phyloP scores from a whole-genome alignment of 2,113 vertebrate genomes.

The Abramis brama region DNA sequence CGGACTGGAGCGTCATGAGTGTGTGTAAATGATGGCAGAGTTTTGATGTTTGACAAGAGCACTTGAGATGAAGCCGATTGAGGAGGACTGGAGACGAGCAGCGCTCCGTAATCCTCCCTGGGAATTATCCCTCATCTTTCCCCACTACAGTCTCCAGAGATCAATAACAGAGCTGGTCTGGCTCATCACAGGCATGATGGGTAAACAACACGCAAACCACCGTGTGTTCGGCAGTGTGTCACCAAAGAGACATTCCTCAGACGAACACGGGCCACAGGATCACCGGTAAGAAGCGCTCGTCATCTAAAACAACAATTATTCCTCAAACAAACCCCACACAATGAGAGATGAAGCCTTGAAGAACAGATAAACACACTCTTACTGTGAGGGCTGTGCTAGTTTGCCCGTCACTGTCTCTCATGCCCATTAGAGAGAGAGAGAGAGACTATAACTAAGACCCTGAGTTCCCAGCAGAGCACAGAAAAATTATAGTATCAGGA shows the following conservation, averaged over 20 bases:
- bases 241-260: constrained; percentile 49
- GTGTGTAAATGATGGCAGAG: background rate
- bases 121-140: constrained; percentile 30
- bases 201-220: constrained; percentile 49
- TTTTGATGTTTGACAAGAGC: background rate
- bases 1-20: background rate
- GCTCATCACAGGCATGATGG: constrained; percentile 8
- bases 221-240: constrained; percentile 37
- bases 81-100: constrained; percentile 15
- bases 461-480: constrained; percentile 16
- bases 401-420: background rate
- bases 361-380: too few relatives aligned
- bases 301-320: constrained; percentile 53
- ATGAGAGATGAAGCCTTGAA: too few relatives aligned
- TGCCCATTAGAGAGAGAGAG: background rate
- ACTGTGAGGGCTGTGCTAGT: background rate
- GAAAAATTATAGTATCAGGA: constrained; percentile 10
- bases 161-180: constrained; percentile 42
- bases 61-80: background rate
- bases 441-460: background rate
- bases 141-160: constrained; percentile 37
- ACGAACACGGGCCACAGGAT: constrained; percentile 26
- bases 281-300: constrained; percentile 38
- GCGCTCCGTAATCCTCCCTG: constrained; percentile 40
- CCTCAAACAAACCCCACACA: constrained; percentile 50